A percentile compares a stretch with the other conserved stretches of the same genome.
Evolutionary conservation across 2,888 invertebrate species (phyloP).

Genomic region (Temnothorax rugatulus): DNA sequence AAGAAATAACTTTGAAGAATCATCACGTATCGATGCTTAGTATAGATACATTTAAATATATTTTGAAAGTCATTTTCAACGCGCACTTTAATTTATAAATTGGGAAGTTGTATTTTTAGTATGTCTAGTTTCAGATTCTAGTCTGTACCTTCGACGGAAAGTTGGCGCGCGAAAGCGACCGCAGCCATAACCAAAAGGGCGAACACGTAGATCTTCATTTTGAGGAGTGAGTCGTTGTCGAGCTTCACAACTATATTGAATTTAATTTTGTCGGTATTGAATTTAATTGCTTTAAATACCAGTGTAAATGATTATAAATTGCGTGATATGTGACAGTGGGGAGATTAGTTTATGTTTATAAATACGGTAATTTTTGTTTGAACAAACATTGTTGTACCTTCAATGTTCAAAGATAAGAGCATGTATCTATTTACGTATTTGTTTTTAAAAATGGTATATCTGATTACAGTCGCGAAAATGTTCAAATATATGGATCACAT

Average conservation of each 20-base stretch:
- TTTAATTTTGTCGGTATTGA: too few relatives aligned
- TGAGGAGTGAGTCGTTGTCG: background rate
- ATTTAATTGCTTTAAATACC: too few relatives aligned
- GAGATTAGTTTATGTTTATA: background rate
- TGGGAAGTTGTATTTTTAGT: background rate
- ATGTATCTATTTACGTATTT: background rate
- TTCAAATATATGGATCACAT: background rate
- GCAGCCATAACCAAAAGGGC: slow-evolving; percentile 6
- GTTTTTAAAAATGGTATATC: background rate
- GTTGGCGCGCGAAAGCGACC: background rate
- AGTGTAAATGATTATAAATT: too few relatives aligned
- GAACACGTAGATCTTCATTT: slow-evolving; percentile 31
- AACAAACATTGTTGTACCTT: background rate
- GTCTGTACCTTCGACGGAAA: too few relatives aligned
- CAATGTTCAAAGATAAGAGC: background rate
- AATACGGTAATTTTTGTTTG: background rate
- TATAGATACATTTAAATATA: slow-evolving; percentile 8
- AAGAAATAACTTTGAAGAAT: background rate
- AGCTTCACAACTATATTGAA: background rate
- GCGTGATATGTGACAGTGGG: background rate
- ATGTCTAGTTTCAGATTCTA: too few relatives aligned
- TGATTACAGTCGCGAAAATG: background rate
- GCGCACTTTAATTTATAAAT: background rate
- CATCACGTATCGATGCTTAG: background rate
- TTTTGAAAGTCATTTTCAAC: background rate